Base-by-base conservation (phyloP, 53 echinoderm and acorn worm genomes). In the Apostichopus leukothele region DNA sequence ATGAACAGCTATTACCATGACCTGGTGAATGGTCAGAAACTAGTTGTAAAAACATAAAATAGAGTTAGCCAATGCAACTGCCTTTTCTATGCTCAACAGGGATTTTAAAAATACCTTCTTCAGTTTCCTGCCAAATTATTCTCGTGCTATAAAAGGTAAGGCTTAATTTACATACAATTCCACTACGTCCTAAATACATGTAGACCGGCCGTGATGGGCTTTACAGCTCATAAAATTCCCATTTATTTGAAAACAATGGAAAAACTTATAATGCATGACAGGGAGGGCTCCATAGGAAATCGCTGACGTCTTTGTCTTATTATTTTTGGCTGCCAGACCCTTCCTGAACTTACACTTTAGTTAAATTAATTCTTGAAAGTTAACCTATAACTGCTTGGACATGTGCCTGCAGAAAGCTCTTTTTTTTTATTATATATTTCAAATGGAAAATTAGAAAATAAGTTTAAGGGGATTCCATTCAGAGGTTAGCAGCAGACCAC, bases 321-420 rank as follows among this genome's bases (percentile, higher is more conserved):
- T 71, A n/a, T 71, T 19, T 71, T 71, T 71, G 71, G 71, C 71
- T 71, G 71, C 71, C 71, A 71, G 71, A 16, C 71, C 71, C 71
- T 71, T 71, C 71, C 71, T 71, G 71, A 16, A 19, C 71, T 71
- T 14, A 71, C 14, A 18, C 57, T 5, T 18, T 57, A 39, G 39
- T 39, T 39, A 3, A 39, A 39, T 39, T 39, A 39, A 39, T 39
- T 39, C 39, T 39, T 0, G 39, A 39, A 39, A 39, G 39, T 39
- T 39, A 3, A 39, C 39, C 39, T 39, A 39, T 39, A 39, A 39
- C 39, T 39, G 39, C 39, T 39, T 39, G 39, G 39, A 39, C 39
- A 39, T 39, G 39, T 39, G 39, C 39, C 39, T 39, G 39, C 39
- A 39, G 39, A 39, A 39, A 3, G 39, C 39, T 39, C 39, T 39